Percentiles rank a stretch among this genome's conserved stretches.
Evolutionary conservation across 2,888 invertebrate species (phyloP).

Genomic region (Papilio protenor): DNA sequence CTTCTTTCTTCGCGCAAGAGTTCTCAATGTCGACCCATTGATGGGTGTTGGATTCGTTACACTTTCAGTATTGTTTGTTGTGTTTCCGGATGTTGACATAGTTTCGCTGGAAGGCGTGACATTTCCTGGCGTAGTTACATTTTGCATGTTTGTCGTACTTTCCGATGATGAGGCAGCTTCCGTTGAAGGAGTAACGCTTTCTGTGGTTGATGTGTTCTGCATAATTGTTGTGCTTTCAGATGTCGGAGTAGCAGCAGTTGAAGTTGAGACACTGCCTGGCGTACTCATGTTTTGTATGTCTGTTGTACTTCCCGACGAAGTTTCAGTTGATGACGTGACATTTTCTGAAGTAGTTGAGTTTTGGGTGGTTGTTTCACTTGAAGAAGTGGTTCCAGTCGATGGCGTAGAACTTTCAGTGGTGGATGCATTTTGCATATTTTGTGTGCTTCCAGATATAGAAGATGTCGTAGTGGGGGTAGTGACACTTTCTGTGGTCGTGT

Average conservation of each 20-base stretch:
- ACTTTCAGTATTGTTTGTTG: constrained; percentile 43
- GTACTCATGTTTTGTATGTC: background rate
- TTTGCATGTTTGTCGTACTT: constrained; percentile 28
- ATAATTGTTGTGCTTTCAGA: background rate
- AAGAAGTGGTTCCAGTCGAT: constrained; percentile 34
- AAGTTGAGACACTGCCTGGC: background rate
- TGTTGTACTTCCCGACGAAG: constrained; percentile 38
- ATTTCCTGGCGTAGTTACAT: constrained; percentile 27
- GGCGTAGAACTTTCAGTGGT: constrained; percentile 20
- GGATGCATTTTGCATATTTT: background rate
- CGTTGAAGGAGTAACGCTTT: constrained; percentile 4
- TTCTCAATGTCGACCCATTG: constrained; percentile 61
- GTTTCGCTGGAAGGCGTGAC: constrained; percentile 20
- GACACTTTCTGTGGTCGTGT: constrained; percentile 4
- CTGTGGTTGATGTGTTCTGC: constrained; percentile 4
- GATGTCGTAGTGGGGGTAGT: background rate
- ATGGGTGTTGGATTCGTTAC: constrained; percentile 48
- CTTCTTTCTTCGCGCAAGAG: constrained; percentile 70
- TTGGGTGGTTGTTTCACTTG: constrained; percentile 26
- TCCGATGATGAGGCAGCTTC: constrained; percentile 34
- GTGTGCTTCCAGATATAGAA: constrained; percentile 2
- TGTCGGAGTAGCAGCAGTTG: too few relatives aligned
- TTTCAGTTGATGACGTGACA: constrained; percentile 25
- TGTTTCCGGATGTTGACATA: constrained; percentile 28
- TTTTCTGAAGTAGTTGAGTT: constrained; percentile 18